Evolutionary conservation across 2,113 vertebrate species (phyloP), one percentile per base, ranked within the genome.

Genomic region (Gasterosteus aculeatus): DNA sequence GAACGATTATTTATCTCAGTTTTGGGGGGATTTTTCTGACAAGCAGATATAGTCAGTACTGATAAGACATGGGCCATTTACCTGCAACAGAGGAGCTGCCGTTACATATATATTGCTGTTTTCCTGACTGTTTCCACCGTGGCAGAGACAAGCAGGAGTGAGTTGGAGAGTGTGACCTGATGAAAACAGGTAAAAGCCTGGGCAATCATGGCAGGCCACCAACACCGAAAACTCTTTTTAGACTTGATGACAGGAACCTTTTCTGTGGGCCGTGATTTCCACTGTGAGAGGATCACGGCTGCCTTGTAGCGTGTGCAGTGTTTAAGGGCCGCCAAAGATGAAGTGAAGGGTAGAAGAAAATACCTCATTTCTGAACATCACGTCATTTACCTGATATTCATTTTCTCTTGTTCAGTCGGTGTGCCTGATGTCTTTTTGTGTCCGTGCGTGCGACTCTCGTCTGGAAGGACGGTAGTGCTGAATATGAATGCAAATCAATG

Each of bases 191-290:
- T 91, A 93, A 93, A 92, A 92, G 85, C 88, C 76, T 19, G 44
- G 51, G 80, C 86, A 93, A 94, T 94, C 91, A 91, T 74, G 49
- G 74, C 82, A 79, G 66, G 70, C 84, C 75, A 82, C 60, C 87
- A 90, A 90, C 88, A 92, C 88, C 93, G 93, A 91, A 93, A 87
- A 87, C 87, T 91, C 93, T 56, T 93, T 89, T 92, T 91, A 89
- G 91, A 92, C 81, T 80, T 84, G 90, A 86, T 80, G 74, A 81
- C 59, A 84, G 76, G 80, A 81, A 87, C 78, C 77, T 86, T 92
- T 91, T 91, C 88, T 89, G 91, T 91, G 71, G 78, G 68, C 77
- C 79, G 47, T 93, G 92, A 93, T 90, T 90, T 86, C 85, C 83
- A 59, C 90, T 91, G 88, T 93, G 85, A 90, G 77, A 73, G 53